Base-by-base conservation (phyloP, 2,797 vertebrate genomes). In the Neostethus bicornis region DNA sequence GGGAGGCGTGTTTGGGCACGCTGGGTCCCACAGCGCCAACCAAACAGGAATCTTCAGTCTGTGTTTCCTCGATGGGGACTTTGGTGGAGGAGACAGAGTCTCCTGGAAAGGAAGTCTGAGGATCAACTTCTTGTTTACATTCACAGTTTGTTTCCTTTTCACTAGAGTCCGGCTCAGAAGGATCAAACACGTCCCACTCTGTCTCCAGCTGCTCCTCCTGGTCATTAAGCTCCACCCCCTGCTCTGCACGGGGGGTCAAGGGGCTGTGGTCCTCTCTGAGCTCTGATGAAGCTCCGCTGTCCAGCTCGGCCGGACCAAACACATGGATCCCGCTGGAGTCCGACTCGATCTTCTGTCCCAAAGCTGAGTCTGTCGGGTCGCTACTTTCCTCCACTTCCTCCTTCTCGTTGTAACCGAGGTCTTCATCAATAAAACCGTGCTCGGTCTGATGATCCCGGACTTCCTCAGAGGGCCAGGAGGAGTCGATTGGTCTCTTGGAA, bases 281-380 rank as follows among this genome's bases (percentile, higher is more conserved):
- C 50, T 89, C 88, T 1, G 86, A 91, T 2, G 85, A 88, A 1
- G 87, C 86, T 5, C 86, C 87, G 0, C 89, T 92, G 23, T 88
- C 89, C 12, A 74, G 61, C n/a, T n/a, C n/a, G n/a, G n/a, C n/a
- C n/a, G n/a, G n/a, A n/a, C n/a, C n/a, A n/a, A n/a, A 86, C 43
- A 73, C 70, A 61, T 81, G 84, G 73, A 87, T 77, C 4, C 87
- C 90, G 35, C 89, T 90, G 25, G 89, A 90, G 66, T 90, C 89
- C 0, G 91, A 92, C 62, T 91, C 89, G 20, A 83, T 64, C 26
- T 79, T 80, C 45, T 70, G 81, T 46, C 86, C 79, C 1, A 89
- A 64, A 70, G 86, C 77, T 37, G 84, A 82, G 69, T 90, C 86
- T 25, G 83, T 79, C 24, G 75, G 79, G 50, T 28, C 85, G 66